Evolutionary conservation across 1,140 invertebrate genomes (phyloP).

Genomic region (Gyrodactylus bullatarudis): DNA sequence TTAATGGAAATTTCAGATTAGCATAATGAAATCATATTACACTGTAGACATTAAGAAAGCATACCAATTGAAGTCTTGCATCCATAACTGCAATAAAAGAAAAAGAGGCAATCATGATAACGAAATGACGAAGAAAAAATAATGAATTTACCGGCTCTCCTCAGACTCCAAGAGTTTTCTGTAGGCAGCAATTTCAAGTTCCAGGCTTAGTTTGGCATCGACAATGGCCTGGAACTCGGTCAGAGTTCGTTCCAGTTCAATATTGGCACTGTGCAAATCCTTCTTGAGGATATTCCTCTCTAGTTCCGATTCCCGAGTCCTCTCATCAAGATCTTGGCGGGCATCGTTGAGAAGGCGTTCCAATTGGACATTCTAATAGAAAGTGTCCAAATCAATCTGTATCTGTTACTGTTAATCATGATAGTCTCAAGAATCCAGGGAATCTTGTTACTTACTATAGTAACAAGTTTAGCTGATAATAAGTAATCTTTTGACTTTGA

Average conservation of each 20-base stretch:
- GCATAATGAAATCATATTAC: neutral
- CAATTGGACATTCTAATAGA: slow-evolving; percentile 19
- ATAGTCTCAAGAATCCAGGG: neutral
- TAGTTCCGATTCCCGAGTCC: slow-evolving; percentile 8
- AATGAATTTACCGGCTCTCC: slow-evolving; percentile 13
- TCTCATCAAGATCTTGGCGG: slow-evolving; percentile 19
- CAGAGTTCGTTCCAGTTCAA: slow-evolving; percentile 18
- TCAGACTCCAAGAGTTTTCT: slow-evolving; percentile 17
- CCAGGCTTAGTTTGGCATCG: slow-evolving; percentile 18
- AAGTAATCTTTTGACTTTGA: too few species aligned
- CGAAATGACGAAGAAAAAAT: too few species aligned
- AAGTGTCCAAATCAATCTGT: too few species aligned
- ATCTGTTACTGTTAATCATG: slow-evolving; percentile 7
- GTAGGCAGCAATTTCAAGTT: slow-evolving; percentile 18
- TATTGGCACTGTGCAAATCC: slow-evolving; percentile 15
- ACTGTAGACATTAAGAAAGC: neutral
- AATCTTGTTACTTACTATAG: slow-evolving; percentile 3
- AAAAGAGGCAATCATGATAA: too few species aligned
- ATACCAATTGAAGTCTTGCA: too few species aligned
- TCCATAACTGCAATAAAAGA: too few species aligned
- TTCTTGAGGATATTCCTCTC: slow-evolving; percentile 11
- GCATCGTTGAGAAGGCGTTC: slow-evolving; percentile 21
- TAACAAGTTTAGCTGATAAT: too few species aligned
- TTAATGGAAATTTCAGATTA: neutral
- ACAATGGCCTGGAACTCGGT: slow-evolving; percentile 19